Conservation (phyloP, 2,797 vertebrate genomes). For the Jordanella pulchra region DNA sequence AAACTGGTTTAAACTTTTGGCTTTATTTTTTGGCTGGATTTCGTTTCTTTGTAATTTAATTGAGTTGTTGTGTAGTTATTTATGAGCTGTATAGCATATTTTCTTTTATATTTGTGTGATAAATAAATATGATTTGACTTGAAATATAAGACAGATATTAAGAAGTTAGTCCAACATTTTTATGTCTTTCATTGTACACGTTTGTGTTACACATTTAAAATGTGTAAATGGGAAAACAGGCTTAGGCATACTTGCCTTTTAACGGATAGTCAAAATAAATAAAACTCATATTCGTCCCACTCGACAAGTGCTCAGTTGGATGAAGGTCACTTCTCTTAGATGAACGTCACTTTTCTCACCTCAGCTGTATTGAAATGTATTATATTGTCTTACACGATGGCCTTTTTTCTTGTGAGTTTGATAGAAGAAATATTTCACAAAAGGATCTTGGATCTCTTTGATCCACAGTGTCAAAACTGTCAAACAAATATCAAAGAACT, state of each 20-base stretch:
- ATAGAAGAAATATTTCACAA: conserved; percentile 33
- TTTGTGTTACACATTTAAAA: background rate
- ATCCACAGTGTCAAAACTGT: conserved; percentile 42
- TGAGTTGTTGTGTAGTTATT: background rate
- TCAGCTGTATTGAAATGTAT: conserved; percentile 13
- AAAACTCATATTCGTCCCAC: background rate
- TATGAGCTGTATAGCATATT: background rate
- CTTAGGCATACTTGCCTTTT: background rate
- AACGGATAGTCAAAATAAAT: background rate
- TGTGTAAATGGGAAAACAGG: background rate
- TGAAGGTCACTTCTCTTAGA: too few relatives aligned
- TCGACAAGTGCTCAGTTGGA: background rate
- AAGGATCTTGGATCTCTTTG: conserved; percentile 26
- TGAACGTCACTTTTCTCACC: background rate
- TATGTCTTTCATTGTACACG: background rate
- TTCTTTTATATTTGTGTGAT: background rate
- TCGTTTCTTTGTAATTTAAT: too few relatives aligned
- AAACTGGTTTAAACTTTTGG: background rate
- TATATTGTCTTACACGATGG: conserved; percentile 23
- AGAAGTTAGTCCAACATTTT: background rate
- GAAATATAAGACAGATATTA: background rate
- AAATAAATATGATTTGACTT: background rate
- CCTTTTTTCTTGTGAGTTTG: conserved; percentile 9
- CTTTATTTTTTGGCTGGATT: background rate
- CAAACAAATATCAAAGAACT: conserved; percentile 45